phyloP scores from a whole-genome alignment of 1,140 invertebrate species.

The Drosophila kikkawai region DNA sequence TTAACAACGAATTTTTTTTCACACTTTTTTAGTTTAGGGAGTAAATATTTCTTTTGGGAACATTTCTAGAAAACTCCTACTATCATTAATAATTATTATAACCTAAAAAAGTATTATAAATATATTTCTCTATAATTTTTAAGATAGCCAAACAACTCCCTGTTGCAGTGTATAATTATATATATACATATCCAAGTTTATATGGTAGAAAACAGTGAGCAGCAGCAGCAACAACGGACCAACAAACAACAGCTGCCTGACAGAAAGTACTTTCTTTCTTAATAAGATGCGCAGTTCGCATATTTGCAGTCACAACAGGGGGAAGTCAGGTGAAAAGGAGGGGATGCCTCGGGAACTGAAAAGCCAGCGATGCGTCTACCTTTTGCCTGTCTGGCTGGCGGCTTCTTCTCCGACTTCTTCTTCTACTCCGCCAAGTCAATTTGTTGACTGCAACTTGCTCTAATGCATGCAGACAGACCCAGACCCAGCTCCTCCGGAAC shows the following conservation, averaged over 20 bases:
- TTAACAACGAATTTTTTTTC: neutral
- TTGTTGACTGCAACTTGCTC: slow-evolving; percentile 80
- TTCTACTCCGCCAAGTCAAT: slow-evolving; percentile 65
- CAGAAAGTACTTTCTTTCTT: slow-evolving; percentile 83
- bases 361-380: slow-evolving; percentile 42
- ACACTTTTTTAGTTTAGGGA: neutral
- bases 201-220: slow-evolving; percentile 41
- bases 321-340: slow-evolving; percentile 1
- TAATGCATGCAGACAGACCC: slow-evolving; percentile 75
- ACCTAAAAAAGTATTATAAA: no score
- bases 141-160: neutral
- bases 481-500: slow-evolving; percentile 10
- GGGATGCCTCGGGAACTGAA: slow-evolving; percentile 11
- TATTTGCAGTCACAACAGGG: slow-evolving; percentile 42
- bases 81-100: neutral
- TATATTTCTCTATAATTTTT: neutral
- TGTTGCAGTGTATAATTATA: slow-evolving; percentile 21
- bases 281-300: slow-evolving; percentile 81
- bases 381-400: slow-evolving; percentile 33
- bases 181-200: slow-evolving; percentile 24
- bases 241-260: slow-evolving; percentile 64
- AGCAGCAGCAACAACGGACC: slow-evolving; percentile 34
- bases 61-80: neutral
- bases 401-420: slow-evolving; percentile 16
- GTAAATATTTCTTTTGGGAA: neutral